phyloP scores from a whole-genome alignment of 2,888 invertebrate genomes.

The Luffia ferchaultella region DNA sequence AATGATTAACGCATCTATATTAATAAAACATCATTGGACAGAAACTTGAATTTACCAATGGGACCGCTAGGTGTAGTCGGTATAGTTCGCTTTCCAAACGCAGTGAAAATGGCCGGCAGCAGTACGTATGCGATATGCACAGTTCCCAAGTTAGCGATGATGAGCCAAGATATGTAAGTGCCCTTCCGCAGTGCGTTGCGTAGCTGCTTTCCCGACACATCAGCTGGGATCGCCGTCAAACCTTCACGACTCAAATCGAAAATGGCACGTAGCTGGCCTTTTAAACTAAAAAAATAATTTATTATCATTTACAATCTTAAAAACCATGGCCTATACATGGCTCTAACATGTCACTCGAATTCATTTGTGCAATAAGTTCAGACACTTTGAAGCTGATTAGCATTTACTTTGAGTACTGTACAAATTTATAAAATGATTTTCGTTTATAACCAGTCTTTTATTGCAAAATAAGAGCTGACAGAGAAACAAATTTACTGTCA shows the following conservation, averaged over 20 bases:
- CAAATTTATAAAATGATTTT: no score
- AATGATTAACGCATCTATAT: no score
- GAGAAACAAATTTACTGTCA: no score
- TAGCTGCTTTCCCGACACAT: slow-evolving; percentile 20
- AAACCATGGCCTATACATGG: slow-evolving; percentile 4
- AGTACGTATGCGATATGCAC: slow-evolving; percentile 28
- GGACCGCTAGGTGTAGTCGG: slow-evolving; percentile 35
- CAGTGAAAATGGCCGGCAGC: slow-evolving; percentile 28
- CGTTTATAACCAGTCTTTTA: no score
- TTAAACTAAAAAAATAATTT: background rate
- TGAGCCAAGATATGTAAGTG: slow-evolving; percentile 27
- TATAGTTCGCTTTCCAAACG: slow-evolving; percentile 28
- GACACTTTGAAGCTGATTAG: background rate
- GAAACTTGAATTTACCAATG: slow-evolving; percentile 30
- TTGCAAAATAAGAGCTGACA: no score
- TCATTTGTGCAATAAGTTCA: background rate
- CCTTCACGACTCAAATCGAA: slow-evolving; percentile 29
- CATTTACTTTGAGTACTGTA: no score
- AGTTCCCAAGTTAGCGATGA: slow-evolving; percentile 27
- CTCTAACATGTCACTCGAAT: background rate
- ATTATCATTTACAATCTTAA: background rate
- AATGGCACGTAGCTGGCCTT: slow-evolving; percentile 20
- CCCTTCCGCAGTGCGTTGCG: slow-evolving; percentile 21
- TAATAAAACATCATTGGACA: no score
- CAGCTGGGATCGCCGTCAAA: slow-evolving; percentile 23